phyloP scores from a whole-genome alignment of 2,888 invertebrate genomes.

The Melieria omissa region DNA sequence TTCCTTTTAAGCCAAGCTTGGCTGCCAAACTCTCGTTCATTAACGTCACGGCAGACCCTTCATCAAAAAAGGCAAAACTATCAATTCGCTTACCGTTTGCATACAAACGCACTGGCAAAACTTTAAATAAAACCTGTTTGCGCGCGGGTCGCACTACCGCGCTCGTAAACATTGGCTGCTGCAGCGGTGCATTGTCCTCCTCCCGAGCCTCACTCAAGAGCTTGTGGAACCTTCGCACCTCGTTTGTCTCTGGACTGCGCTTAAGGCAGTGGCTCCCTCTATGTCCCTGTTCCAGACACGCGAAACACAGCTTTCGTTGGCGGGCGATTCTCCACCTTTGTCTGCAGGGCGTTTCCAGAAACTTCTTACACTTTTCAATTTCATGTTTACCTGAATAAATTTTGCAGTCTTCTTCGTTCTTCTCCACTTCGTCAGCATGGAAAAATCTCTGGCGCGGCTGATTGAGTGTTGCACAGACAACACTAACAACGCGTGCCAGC shows the following conservation, averaged over 20 bases:
- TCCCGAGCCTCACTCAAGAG: constrained; percentile 27
- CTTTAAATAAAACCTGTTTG: neutral
- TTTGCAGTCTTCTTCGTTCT: neutral
- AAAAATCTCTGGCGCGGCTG: constrained; percentile 13
- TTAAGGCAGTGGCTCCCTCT: constrained; percentile 17
- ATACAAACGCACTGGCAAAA: neutral
- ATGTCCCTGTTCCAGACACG: constrained; percentile 24
- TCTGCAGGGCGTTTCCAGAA: constrained; percentile 1
- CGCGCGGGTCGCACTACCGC: constrained; percentile 23
- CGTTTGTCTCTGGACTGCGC: too few species aligned
- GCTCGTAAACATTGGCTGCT: constrained; percentile 24
- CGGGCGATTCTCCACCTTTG: constrained; percentile 28
- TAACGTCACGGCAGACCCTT: constrained; percentile 3
- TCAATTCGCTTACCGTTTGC: neutral
- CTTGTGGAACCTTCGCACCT: constrained; percentile 35
- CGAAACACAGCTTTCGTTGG: constrained; percentile 27
- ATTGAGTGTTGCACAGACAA: constrained; percentile 2
- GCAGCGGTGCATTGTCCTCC: constrained; percentile 27
- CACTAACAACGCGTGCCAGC: constrained; percentile 24
- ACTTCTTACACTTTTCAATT: neutral
- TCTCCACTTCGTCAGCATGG: constrained; percentile 6
- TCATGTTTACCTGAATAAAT: neutral
- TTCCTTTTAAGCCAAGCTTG: neutral
- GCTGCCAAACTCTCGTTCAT: neutral
- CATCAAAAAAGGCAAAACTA: constrained; percentile 4